phyloP scores from a whole-genome alignment of 2,113 vertebrate species.

The Gracilinanus agilis region DNA sequence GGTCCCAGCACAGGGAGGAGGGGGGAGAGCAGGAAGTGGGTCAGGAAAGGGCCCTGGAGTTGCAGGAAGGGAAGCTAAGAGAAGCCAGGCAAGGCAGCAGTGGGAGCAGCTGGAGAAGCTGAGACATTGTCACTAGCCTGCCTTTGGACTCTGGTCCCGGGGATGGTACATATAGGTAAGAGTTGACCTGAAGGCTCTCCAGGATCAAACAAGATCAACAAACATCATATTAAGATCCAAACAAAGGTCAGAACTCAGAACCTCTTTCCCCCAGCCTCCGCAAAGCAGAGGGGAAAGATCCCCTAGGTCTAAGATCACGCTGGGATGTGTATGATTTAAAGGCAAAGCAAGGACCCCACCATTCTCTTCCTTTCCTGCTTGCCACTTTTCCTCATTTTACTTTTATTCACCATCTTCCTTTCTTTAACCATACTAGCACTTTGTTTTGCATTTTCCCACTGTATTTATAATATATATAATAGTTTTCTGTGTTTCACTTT shows the following conservation, averaged over 20 bases:
- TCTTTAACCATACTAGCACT: background rate
- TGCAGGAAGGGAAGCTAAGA: constrained; percentile 83
- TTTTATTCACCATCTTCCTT: background rate
- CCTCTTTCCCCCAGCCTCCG: background rate
- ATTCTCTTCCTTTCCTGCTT: background rate
- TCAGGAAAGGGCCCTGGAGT: constrained; percentile 84
- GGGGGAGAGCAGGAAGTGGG: constrained; percentile 83
- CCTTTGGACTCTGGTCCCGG: constrained; percentile 50
- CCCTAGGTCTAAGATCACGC: background rate
- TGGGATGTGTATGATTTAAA: background rate
- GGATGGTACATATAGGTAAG: background rate
- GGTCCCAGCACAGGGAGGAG: background rate
- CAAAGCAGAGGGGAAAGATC: background rate
- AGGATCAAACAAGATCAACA: background rate
- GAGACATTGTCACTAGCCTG: constrained; percentile 80
- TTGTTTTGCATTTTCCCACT: background rate
- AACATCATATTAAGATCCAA: background rate
- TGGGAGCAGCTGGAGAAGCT: constrained; percentile 74
- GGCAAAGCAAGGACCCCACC: background rate
- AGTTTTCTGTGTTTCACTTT: background rate
- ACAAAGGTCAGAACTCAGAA: background rate
- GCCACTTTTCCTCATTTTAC: background rate
- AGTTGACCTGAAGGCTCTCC: background rate
- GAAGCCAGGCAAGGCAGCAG: constrained; percentile 44
- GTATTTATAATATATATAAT: background rate